Conservation (phyloP, 64 coral and sea anemone genomes). For the Pachyseris speciosa region DNA sequence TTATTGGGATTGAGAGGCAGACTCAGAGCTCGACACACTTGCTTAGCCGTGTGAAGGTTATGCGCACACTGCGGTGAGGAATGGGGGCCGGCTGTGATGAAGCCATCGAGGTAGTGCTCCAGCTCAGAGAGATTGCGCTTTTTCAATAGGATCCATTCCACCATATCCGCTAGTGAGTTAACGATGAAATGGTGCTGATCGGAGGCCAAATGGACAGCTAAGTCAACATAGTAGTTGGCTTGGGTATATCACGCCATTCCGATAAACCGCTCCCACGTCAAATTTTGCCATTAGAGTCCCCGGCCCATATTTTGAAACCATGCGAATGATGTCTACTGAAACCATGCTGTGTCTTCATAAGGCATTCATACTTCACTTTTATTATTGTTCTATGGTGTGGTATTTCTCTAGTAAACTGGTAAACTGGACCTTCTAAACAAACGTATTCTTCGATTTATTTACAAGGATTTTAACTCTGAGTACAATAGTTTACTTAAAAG, state of each 20-base stretch:
- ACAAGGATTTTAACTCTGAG: too few relatives aligned
- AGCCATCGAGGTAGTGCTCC: slow-evolving; percentile 7
- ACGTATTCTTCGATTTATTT: too few relatives aligned
- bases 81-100: slow-evolving; percentile 19
- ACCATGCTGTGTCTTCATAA: too few relatives aligned
- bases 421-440: too few relatives aligned
- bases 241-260: slow-evolving; percentile 33
- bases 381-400: too few relatives aligned
- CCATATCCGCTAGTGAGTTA: slow-evolving; percentile 2
- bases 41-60: not conserved
- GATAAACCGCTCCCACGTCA: slow-evolving; percentile 42
- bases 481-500: too few relatives aligned
- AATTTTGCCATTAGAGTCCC: slow-evolving; percentile 61
- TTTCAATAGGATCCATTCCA: slow-evolving; percentile 34
- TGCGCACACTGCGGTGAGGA: not conserved
- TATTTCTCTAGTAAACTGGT: too few relatives aligned
- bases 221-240: slow-evolving; percentile 10
- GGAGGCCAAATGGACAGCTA: slow-evolving; percentile 46
- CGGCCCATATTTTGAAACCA: not conserved
- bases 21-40: not conserved
- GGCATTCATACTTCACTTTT: too few relatives aligned
- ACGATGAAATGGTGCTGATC: slow-evolving; percentile 40
- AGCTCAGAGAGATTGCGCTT: slow-evolving; percentile 25
- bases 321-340: slow-evolving; percentile 8
- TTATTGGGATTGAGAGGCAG: slow-evolving; percentile 33